Percentiles rank a stretch among this genome's conserved stretches.
These are phyloP conservation scores for Theonella swinhoei DNA, from an alignment of 37 sponge, comb jelly and placozoan species.

Conservation along the genomic window DNA sequence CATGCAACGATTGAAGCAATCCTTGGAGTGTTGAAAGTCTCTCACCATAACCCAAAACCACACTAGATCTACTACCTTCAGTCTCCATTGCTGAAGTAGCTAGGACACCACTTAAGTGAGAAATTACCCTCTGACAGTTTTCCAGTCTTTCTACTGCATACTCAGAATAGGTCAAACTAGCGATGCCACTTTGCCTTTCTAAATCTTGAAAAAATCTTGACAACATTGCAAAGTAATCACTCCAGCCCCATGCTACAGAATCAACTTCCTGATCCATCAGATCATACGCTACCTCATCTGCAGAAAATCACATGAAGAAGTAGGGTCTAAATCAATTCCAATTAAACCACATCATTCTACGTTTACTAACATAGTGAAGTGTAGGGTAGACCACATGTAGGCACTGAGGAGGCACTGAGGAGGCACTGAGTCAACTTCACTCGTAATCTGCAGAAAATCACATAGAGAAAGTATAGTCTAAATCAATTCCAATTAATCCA, in stretches of 20 bases:
- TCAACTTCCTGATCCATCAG: neutral
- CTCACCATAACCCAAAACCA: neutral
- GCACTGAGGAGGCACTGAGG: no score
- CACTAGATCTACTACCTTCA: neutral
- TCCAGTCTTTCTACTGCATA: conserved; percentile 28
- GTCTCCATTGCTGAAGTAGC: neutral
- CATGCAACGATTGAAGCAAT: neutral
- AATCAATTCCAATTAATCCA: no score
- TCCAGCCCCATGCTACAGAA: conserved; percentile 31
- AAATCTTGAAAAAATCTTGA: conserved; percentile 16
- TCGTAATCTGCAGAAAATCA: no score
- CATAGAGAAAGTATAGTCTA: no score
- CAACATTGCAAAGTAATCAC: conserved; percentile 21
- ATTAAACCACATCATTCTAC: no score
- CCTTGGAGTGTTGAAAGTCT: conserved; percentile 1
- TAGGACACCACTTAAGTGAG: neutral
- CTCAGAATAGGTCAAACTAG: conserved; percentile 14
- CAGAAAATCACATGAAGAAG: neutral
- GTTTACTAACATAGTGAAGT: no score
- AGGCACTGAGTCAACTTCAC: no score
- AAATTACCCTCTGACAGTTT: neutral
- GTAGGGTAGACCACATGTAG: no score
- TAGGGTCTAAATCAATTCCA: no score
- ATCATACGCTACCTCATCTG: neutral
- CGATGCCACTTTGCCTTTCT: conserved; percentile 16